Conservation (phyloP, 2,888 invertebrate genomes). For the Biston stratarius region DNA sequence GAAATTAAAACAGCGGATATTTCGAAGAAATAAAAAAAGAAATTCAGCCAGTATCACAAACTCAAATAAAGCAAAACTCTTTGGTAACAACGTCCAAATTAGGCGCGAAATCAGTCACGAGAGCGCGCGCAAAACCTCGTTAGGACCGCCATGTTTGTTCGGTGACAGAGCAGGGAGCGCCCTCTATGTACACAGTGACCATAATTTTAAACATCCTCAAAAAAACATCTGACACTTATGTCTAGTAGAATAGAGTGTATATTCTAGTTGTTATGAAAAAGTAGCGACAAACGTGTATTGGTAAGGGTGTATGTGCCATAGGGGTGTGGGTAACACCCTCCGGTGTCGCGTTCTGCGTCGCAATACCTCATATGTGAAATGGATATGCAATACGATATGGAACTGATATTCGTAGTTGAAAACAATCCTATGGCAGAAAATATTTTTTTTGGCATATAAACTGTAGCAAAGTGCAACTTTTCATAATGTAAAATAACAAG, state of each 20-base stretch:
- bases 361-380: constrained; percentile 80
- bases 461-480: background rate
- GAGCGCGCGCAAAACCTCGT: constrained; percentile 82
- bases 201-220: constrained; percentile 38
- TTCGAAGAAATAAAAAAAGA: too few species aligned
- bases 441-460: background rate
- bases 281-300: constrained; percentile 53
- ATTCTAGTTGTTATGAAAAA: constrained; percentile 41
- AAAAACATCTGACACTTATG: constrained; percentile 43
- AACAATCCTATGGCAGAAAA: constrained; percentile 11
- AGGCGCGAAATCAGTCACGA: constrained; percentile 85
- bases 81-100: constrained; percentile 69
- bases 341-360: constrained; percentile 78
- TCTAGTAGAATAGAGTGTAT: constrained; percentile 48
- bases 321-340: constrained; percentile 81
- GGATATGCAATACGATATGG: constrained; percentile 80
- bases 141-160: constrained; percentile 84
- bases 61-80: constrained; percentile 52
- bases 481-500: background rate
- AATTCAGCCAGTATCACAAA: constrained; percentile 25
- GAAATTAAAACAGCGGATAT: too few species aligned
- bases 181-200: constrained; percentile 82
- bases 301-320: constrained; percentile 74
- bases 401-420: constrained; percentile 65
- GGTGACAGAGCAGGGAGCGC: constrained; percentile 82